Evolutionary conservation across 2,888 invertebrate species (phyloP).

Genomic region (Oeneis ivallda): DNA sequence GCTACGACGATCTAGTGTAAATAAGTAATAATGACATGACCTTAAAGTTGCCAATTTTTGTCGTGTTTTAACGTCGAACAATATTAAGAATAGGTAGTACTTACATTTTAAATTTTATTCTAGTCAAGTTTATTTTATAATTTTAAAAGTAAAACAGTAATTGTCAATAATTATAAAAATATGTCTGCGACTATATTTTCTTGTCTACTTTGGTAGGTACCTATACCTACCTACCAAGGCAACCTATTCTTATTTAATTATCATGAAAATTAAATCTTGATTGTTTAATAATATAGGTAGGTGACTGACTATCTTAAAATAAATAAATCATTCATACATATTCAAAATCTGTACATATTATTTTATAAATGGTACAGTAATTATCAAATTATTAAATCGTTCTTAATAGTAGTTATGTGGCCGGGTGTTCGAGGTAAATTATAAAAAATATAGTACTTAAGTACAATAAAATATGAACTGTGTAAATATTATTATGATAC

Average conservation of each 20-base stretch:
- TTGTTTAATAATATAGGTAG: no score
- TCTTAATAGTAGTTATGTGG: no score
- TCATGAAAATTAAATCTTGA: no score
- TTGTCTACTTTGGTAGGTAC: neutral
- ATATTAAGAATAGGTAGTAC: conserved; percentile 36
- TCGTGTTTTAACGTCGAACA: conserved; percentile 23
- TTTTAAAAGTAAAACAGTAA: neutral
- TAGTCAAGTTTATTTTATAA: conserved; percentile 26
- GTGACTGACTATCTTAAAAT: neutral
- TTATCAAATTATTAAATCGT: no score
- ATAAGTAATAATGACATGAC: conserved; percentile 12
- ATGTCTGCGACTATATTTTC: neutral
- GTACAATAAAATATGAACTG: no score
- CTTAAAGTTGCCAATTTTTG: conserved; percentile 6
- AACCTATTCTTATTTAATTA: no score
- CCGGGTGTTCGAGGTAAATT: neutral
- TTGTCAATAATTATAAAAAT: neutral
- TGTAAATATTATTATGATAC: conserved; percentile 46
- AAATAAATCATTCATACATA: neutral
- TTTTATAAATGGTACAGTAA: no score
- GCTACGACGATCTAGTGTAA: conserved; percentile 66
- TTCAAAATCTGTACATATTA: neutral
- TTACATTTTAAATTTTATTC: conserved; percentile 29
- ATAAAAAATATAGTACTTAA: neutral
- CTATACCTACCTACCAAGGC: no score